A percentile compares a stretch with the other conserved stretches of the same genome.
Evolutionary conservation across 2,113 vertebrate genomes (phyloP).

Genomic region (Platanista minor): DNA sequence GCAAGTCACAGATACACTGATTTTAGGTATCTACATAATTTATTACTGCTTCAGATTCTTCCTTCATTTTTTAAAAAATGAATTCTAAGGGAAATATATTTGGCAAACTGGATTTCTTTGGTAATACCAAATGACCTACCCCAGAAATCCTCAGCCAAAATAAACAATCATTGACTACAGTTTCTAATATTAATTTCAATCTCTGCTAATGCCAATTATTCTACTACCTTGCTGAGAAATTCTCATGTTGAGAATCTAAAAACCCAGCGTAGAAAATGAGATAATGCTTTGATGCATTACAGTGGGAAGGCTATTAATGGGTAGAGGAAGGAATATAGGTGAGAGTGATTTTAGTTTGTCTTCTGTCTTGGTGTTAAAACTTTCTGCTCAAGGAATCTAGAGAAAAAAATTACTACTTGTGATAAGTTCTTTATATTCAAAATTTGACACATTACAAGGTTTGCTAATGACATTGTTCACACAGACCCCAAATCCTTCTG

Average conservation of each 20-base stretch:
- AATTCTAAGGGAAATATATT: constrained; percentile 9
- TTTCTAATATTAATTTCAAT: background rate
- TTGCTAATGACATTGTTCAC: constrained; percentile 27
- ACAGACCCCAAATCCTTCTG: background rate
- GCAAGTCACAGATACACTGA: background rate
- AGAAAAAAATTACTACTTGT: constrained; percentile 19
- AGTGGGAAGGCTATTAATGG: background rate
- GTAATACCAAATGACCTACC: background rate
- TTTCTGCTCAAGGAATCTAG: background rate
- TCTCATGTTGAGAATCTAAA: background rate
- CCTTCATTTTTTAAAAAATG: background rate
- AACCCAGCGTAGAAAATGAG: background rate
- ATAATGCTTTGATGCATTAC: background rate
- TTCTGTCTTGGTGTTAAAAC: constrained; percentile 24
- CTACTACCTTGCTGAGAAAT: constrained; percentile 20
- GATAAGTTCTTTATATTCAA: constrained; percentile 6
- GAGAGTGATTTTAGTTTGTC: background rate
- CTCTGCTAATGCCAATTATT: background rate
- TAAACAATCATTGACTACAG: background rate
- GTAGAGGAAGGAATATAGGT: background rate
- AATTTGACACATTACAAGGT: constrained; percentile 22
- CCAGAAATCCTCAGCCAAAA: constrained; percentile 9
- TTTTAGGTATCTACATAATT: background rate
- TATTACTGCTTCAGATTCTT: background rate
- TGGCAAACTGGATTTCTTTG: constrained; percentile 25